These are phyloP conservation scores for Bucorvus abyssinicus DNA, from an alignment of 2,797 vertebrate genomes.

Conservation along the genomic window DNA sequence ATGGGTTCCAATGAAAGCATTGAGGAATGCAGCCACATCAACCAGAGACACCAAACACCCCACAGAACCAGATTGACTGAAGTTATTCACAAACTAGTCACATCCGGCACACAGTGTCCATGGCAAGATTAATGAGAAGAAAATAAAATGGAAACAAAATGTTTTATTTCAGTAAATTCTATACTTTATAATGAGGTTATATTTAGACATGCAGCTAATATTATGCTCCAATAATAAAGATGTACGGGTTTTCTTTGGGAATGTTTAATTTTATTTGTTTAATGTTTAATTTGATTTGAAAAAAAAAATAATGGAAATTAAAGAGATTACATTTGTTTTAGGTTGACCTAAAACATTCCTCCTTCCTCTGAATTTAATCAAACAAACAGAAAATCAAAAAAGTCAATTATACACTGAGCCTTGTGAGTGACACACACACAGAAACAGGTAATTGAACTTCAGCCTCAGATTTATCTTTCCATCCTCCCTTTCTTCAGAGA, in stretches of 20 bases:
- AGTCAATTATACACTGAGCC: background rate
- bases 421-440: background rate
- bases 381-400: background rate
- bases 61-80: background rate
- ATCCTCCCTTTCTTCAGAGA: background rate
- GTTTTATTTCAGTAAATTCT: background rate
- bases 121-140: background rate
- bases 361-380: background rate
- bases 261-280: background rate
- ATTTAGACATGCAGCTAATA: background rate
- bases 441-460: slow-evolving; percentile 29
- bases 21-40: background rate
- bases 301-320: background rate
- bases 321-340: background rate
- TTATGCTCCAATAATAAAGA: background rate
- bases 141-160: background rate
- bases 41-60: background rate
- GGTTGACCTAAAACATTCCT: background rate
- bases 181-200: background rate
- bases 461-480: background rate
- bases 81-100: background rate
- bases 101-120: background rate
- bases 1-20: background rate
- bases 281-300: background rate
- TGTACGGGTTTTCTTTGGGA: fast-evolving